Evolutionary conservation across 2,888 invertebrate species (phyloP).

Genomic region (Drepana falcataria): DNA sequence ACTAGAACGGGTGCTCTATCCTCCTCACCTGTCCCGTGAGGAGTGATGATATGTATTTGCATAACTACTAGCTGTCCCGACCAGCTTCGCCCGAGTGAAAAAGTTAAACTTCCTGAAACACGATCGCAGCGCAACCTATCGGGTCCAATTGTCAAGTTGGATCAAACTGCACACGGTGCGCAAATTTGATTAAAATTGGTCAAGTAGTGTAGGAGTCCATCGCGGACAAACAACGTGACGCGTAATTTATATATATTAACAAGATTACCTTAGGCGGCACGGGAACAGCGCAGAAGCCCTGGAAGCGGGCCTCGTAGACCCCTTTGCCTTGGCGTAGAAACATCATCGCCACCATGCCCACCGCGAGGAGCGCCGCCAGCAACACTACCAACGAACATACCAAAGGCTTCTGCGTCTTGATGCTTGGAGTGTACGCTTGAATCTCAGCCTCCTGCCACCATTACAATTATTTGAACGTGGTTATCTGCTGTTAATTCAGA

Average conservation of each 20-base stretch:
- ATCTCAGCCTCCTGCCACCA: not conserved
- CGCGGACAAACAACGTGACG: too few relatives aligned
- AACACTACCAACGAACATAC: conserved; percentile 80
- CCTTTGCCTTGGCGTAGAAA: conserved; percentile 81
- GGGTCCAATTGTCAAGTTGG: too few relatives aligned
- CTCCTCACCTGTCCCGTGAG: too few relatives aligned
- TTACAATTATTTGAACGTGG: not conserved
- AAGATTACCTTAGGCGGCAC: conserved; percentile 39
- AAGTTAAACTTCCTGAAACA: too few relatives aligned
- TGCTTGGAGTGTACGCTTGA: not conserved
- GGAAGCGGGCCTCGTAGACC: conserved; percentile 78
- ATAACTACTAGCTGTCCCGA: too few relatives aligned
- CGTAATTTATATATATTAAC: conserved; percentile 11
- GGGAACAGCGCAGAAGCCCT: conserved; percentile 84
- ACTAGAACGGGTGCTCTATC: too few relatives aligned
- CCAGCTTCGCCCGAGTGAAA: too few relatives aligned
- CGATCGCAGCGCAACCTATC: too few relatives aligned
- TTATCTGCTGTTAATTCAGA: too few relatives aligned
- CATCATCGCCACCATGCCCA: conserved; percentile 81
- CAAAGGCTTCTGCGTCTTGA: conserved; percentile 1
- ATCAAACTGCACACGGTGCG: too few relatives aligned
- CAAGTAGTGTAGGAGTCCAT: not conserved
- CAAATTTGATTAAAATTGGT: conserved; percentile 3
- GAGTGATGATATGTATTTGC: too few relatives aligned
- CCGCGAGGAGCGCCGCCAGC: conserved; percentile 83